A percentile compares a stretch with the other conserved stretches of the same genome.
phyloP scores from a whole-genome alignment of 1,140 invertebrate genomes.

The Pseudoatta argentina region DNA sequence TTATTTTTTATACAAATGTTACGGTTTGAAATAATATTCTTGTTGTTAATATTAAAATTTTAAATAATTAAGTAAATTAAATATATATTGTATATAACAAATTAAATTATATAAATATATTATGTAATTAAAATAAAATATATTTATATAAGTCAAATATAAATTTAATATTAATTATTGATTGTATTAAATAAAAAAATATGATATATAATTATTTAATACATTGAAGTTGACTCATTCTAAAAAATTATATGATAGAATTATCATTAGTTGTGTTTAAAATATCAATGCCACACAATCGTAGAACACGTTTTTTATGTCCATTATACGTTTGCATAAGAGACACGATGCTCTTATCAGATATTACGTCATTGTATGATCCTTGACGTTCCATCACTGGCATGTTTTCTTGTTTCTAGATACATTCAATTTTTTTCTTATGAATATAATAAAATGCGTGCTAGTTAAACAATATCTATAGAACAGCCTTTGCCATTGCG shows the following conservation, averaged over 20 bases:
- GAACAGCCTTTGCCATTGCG: background rate
- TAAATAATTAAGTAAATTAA: background rate
- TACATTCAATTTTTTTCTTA: background rate
- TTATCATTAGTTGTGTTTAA: background rate
- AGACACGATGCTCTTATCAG: background rate
- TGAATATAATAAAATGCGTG: background rate
- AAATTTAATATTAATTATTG: background rate
- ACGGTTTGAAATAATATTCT: too few species aligned
- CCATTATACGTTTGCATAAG: background rate
- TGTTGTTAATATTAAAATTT: background rate
- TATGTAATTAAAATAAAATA: background rate
- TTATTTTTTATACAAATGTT: background rate
- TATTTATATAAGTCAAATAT: background rate
- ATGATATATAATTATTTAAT: background rate
- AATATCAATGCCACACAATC: background rate
- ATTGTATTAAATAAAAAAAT: background rate
- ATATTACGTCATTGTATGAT: background rate
- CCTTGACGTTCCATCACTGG: conserved; percentile 36
- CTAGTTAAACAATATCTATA: background rate
- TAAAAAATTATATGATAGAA: background rate
- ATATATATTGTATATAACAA: background rate
- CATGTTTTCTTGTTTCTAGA: background rate
- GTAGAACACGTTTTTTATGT: background rate
- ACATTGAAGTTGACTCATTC: background rate
- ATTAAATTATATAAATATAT: conserved; percentile 17